Base-by-base conservation (phyloP, 2,797 vertebrate species). In the Alosa sapidissima region DNA sequence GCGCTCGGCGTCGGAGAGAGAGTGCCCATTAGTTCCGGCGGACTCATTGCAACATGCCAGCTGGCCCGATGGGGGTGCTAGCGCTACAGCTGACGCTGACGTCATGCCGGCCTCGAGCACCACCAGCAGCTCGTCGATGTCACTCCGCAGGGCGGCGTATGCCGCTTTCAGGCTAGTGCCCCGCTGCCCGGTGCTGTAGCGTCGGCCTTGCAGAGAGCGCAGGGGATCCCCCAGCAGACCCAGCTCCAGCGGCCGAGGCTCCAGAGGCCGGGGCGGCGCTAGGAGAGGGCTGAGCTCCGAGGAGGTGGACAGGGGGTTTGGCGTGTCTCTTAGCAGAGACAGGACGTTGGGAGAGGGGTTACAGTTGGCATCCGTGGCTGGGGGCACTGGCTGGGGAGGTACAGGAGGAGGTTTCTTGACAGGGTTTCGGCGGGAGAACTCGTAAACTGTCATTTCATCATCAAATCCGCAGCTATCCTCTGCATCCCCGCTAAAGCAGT, bases 401-500 rank as follows among this genome's bases (percentile, higher is more conserved):
- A 87, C 81, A 0, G 92, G 89, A n/a, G 90, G 84, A 1, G 94
- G 91, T 91, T 95, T 95, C 45, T 94, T 95, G 36, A 93, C 90
- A 0, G 91, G 88, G 0, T 95, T 91, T 1, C 87, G 89, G 11
- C 91, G 91, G 16, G 94, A 95, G 88, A 96, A 96, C 83, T 92
- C 92, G 0, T 94, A 93, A 28, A 95, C 89, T 0, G 93, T 93
- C 8, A 94, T 90, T 85, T 98, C 96, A 0, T 90, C 87, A 7
- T 98, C 96, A 0, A 94, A 93, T 48, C 94, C 95, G 0, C 93
- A 91, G 51, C 92, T 92, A 13, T 96, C 95, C 86, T 96, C 95
- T 0, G 91, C 91, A 85, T 92, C 93, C 55, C 94, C 95, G 0
- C 91, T 96, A 89, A 99, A 99, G 91, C 98, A 99, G 83, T 97